phyloP scores from a whole-genome alignment of 2,888 invertebrate genomes.

The Nineta flava region DNA sequence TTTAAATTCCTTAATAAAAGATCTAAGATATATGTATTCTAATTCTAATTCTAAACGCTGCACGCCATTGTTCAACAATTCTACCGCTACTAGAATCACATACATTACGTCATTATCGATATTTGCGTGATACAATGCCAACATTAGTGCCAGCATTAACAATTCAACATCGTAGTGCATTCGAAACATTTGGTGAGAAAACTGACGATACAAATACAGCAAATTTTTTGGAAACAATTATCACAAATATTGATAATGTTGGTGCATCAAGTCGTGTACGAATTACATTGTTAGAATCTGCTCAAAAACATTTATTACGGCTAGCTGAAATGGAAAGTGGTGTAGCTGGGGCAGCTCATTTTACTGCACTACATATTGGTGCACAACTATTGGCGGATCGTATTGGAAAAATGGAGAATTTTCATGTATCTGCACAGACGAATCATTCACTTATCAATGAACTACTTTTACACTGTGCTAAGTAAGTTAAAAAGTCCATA shows the following conservation, averaged over 20 bases:
- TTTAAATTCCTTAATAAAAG: background rate
- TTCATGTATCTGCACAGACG: slow-evolving; percentile 1
- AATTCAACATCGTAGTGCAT: slow-evolving; percentile 25
- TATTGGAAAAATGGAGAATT: slow-evolving; percentile 4
- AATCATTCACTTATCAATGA: slow-evolving; percentile 7
- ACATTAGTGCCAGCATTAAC: slow-evolving; percentile 64
- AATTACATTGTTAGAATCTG: slow-evolving; percentile 41
- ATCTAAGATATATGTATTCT: slow-evolving; percentile 67
- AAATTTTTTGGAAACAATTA: slow-evolving; percentile 56
- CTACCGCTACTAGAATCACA: slow-evolving; percentile 84
- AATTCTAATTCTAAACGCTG: slow-evolving; percentile 88
- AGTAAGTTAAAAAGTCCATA: too few species aligned
- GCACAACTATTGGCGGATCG: slow-evolving; percentile 33
- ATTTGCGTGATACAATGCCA: slow-evolving; percentile 83
- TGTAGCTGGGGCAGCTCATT: slow-evolving; percentile 66
- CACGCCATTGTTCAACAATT: slow-evolving; percentile 79
- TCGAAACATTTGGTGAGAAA: slow-evolving; percentile 25
- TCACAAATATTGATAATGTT: slow-evolving; percentile 53
- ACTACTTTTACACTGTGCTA: slow-evolving; percentile 5
- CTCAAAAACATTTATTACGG: slow-evolving; percentile 49
- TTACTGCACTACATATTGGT: slow-evolving; percentile 64
- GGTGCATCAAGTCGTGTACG: slow-evolving; percentile 39
- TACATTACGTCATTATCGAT: slow-evolving; percentile 83
- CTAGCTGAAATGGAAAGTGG: slow-evolving; percentile 65
- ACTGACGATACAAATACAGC: slow-evolving; percentile 47